Base-by-base conservation (phyloP, 2,797 vertebrate species). In the Florisuga fusca region DNA sequence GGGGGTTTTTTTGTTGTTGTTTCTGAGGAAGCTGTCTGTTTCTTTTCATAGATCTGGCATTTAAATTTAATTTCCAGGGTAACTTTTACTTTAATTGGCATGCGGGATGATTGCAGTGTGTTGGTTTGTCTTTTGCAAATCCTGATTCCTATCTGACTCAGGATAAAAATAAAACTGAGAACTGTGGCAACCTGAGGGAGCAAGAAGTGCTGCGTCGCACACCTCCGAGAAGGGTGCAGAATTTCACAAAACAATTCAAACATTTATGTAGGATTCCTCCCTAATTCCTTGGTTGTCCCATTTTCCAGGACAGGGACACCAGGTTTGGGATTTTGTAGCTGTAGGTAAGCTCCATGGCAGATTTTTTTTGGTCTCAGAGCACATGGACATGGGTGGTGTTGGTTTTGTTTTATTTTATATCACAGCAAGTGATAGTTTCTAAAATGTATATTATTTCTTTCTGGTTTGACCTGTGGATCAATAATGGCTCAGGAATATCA, bases 61-160 rank as follows among this genome's bases (percentile, higher is more conserved):
- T 97, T 97, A 87, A 96, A 97, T 97, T 97, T 96, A 87, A 97
- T 97, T 97, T 97, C 95, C 89, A 95, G 59, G 79, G 55, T 97
- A 95, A 95, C 81, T 97, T 96, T 96, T 92, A n/a, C 41, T 83
- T 97, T 96, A 97, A 96, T 96, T 98, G 96, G 86, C 96, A 67
- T 38, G 84, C 92, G 95, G 82, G 77, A 67, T 89, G 95, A 86
- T 96, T 90, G 69, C 84, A 94, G 85, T 15, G 51, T 77, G 81
- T 79, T 96, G 86, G 94, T 93, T 96, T 97, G 94, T 97, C 94
- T 97, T 97, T 67, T 90, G 77, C 67, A 78, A 90, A 97, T 87
- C 85, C 95, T 94, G 84, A 95, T 94, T 96, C 64, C 78, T 92
- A 94, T 95, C 29, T 12, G 95, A 84, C 92, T 87, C 61, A 3